A percentile compares a stretch with the other conserved stretches of the same genome.
phyloP scores from a whole-genome alignment of 2,797 vertebrate genomes.

The Crypturellus tataupa region DNA sequence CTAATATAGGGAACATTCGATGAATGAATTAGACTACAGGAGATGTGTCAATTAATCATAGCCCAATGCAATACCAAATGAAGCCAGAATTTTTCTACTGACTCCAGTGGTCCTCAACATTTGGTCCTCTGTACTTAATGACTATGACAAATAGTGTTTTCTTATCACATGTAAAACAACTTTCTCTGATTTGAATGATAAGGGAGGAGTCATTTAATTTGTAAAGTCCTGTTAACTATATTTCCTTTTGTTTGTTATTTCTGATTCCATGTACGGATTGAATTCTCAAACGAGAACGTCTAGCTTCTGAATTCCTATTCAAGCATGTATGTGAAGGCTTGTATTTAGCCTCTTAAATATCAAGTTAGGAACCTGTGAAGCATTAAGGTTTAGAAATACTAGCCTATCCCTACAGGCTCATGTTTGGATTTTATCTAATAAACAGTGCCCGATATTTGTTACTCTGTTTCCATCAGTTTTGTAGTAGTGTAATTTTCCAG shows the following conservation, averaged over 20 bases:
- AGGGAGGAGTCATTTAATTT: not conserved
- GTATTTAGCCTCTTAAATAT: not conserved
- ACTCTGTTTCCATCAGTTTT: not conserved
- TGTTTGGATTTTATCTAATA: not conserved
- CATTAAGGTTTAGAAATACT: not conserved
- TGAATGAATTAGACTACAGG: not conserved
- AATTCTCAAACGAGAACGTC: not conserved
- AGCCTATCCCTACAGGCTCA: not conserved
- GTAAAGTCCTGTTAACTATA: not conserved
- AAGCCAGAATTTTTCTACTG: not conserved
- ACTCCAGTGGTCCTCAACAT: not conserved
- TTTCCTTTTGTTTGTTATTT: not conserved
- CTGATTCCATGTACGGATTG: not conserved
- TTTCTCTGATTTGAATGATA: slow-evolving; percentile 4
- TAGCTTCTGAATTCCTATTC: not conserved
- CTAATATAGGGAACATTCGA: not conserved
- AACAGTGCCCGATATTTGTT: not conserved
- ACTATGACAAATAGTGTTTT: not conserved
- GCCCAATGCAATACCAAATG: not conserved
- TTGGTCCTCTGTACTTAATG: not conserved
- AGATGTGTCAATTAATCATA: not conserved
- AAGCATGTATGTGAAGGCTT: not conserved
- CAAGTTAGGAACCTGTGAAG: not conserved
- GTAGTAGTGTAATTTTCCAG: not conserved
- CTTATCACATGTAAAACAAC: not conserved